Evolutionary conservation across 2,888 invertebrate species (phyloP).

Genomic region (Ochlodes sylvanus): DNA sequence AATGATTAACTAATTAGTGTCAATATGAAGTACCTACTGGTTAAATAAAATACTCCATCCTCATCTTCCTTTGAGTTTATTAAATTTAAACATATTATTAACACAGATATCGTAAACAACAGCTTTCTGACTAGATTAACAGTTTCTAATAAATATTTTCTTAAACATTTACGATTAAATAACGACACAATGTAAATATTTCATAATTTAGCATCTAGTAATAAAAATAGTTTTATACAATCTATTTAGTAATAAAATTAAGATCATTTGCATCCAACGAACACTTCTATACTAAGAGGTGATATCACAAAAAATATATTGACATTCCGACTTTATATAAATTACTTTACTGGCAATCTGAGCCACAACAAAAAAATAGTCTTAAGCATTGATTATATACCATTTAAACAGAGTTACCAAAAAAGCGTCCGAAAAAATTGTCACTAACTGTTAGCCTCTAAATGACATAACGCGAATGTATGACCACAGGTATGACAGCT

Average conservation of each 20-base stretch:
- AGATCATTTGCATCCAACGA: slow-evolving; percentile 1
- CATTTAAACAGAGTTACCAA: too few species aligned
- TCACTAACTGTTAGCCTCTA: too few species aligned
- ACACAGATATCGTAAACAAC: slow-evolving; percentile 72
- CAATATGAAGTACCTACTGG: too few species aligned
- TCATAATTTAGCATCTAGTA: slow-evolving; percentile 25
- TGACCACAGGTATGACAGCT: too few species aligned
- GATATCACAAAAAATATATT: slow-evolving; percentile 19
- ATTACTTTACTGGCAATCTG: too few species aligned
- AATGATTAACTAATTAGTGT: too few species aligned
- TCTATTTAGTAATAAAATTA: slow-evolving; percentile 17
- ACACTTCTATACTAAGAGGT: slow-evolving; percentile 6
- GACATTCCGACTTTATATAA: neutral
- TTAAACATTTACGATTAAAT: slow-evolving; percentile 73
- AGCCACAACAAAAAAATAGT: too few species aligned
- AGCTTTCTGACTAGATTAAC: slow-evolving; percentile 79
- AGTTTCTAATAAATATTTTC: slow-evolving; percentile 64
- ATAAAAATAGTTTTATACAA: slow-evolving; percentile 30
- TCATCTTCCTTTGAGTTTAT: slow-evolving; percentile 48
- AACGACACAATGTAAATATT: slow-evolving; percentile 65
- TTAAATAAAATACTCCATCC: slow-evolving; percentile 36
- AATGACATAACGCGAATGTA: too few species aligned
- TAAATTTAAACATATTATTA: slow-evolving; percentile 58
- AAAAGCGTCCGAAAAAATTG: too few species aligned
- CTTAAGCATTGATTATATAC: too few species aligned